A percentile compares a stretch with the other conserved stretches of the same genome.
phyloP scores from a whole-genome alignment of 1,140 invertebrate genomes.

The Metopolophium dirhodum region DNA sequence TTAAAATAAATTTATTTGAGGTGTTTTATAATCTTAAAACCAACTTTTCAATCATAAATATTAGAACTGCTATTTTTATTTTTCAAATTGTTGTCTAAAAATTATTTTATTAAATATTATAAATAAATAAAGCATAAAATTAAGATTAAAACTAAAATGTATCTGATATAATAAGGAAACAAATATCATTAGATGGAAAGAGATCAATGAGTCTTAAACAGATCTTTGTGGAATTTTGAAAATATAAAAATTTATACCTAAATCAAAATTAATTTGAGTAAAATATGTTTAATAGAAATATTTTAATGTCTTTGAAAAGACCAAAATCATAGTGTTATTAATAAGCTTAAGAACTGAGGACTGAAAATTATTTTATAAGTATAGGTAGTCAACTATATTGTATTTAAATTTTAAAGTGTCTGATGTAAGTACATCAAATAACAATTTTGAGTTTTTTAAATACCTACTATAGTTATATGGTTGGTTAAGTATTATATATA shows the following conservation, averaged over 20 bases:
- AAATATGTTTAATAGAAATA: neutral
- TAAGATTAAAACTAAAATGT: neutral
- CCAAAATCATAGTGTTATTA: neutral
- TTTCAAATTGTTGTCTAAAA: neutral
- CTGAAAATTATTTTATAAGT: neutral
- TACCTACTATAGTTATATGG: neutral
- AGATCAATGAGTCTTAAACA: conserved; percentile 31
- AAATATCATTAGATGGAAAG: neutral
- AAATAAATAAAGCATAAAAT: conserved; percentile 8
- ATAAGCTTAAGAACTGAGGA: neutral
- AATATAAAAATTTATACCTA: neutral
- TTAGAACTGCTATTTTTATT: neutral
- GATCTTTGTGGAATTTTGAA: conserved; percentile 32
- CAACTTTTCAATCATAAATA: neutral
- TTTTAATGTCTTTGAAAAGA: neutral
- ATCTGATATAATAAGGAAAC: neutral
- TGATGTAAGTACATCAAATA: neutral
- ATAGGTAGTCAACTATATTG: neutral
- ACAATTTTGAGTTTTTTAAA: neutral
- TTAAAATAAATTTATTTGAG: neutral
- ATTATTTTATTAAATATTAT: neutral
- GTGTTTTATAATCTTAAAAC: neutral
- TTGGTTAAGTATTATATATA: neutral
- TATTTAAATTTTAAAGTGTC: neutral
- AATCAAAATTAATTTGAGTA: neutral